Conservation (phyloP, 1,140 invertebrate species). For the Musca vetustissima region DNA sequence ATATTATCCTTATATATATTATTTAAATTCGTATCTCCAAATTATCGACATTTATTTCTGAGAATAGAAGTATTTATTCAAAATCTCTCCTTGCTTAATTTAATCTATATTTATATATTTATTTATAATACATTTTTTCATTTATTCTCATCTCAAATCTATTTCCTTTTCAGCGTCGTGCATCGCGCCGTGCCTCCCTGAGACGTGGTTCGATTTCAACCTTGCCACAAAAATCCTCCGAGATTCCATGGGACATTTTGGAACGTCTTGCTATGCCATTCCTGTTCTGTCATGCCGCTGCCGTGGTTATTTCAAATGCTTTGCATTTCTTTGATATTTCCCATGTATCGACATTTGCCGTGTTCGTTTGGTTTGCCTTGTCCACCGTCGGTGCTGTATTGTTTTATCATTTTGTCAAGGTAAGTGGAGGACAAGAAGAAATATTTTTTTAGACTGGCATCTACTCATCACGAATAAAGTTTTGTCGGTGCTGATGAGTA, state of each 20-base stretch:
- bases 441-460: too few species aligned
- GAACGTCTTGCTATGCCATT: constrained; percentile 76
- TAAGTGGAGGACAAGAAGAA: constrained; percentile 54
- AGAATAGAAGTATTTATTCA: too few species aligned
- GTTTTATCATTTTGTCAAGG: constrained; percentile 81
- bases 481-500: not conserved
- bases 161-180: constrained; percentile 42
- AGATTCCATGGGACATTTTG: constrained; percentile 75
- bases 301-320: constrained; percentile 70
- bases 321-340: constrained; percentile 72
- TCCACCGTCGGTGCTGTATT: constrained; percentile 70
- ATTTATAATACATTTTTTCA: not conserved
- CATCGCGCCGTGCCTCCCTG: constrained; percentile 49
- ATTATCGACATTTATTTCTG: too few species aligned
- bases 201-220: constrained; percentile 51
- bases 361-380: constrained; percentile 73
- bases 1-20: too few species aligned
- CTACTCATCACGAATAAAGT: too few species aligned
- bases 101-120: not conserved
- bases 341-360: constrained; percentile 71
- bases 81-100: too few species aligned
- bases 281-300: constrained; percentile 74
- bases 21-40: too few species aligned
- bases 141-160: not conserved
- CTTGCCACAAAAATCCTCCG: constrained; percentile 55